Evolutionary conservation across 2,797 vertebrate species (phyloP), one percentile per base, ranked within the genome.

Genomic region (Alca torda): DNA sequence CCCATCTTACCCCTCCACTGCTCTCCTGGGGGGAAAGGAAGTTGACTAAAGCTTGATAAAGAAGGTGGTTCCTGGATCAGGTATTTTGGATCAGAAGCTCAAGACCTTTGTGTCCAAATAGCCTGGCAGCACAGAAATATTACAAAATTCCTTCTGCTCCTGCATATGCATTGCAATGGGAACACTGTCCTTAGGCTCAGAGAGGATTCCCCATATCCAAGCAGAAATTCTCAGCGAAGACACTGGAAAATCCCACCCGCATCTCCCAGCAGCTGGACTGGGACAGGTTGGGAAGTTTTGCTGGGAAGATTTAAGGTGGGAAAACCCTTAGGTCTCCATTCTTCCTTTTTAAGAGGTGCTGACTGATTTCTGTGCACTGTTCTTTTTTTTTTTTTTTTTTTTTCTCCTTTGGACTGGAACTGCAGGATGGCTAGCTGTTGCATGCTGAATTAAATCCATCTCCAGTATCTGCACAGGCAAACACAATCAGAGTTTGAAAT

Each of bases 121-220:
- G 7, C 19, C 50, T 54, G 39, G 14, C 4, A 39, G 41, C 2
- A 3, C 4, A 39, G 75, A 69, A 91, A 41, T 20, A 24, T n/a
- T 5, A 30, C 4, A 5, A 1, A 30, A 18, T 30, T 45, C 53
- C 50, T 56, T 18, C 69, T 81, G 43, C 61, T 75, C 54, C 86
- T 37, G 13, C 35, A 0, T 8, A 10, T 0, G 8, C 7, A 0
- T 16, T 30, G 11, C 45, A 15, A 6, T 5, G 21, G 77, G 43
- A 83, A 25, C 0, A 1, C 16, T 28, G 16, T 23, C 43, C 33
- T 53, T 28, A 17, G 31, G 14, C 26, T 30, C 39, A 48, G 72
- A 51, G 14, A 61, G 7, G 17, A 31, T 89, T 65, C 59, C 63
- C 24, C 0, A 1, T 6, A 12, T 7, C 43, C 50, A 3, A 54